Base-by-base conservation (phyloP, 2,888 invertebrate genomes). In the Noctua janthina region DNA sequence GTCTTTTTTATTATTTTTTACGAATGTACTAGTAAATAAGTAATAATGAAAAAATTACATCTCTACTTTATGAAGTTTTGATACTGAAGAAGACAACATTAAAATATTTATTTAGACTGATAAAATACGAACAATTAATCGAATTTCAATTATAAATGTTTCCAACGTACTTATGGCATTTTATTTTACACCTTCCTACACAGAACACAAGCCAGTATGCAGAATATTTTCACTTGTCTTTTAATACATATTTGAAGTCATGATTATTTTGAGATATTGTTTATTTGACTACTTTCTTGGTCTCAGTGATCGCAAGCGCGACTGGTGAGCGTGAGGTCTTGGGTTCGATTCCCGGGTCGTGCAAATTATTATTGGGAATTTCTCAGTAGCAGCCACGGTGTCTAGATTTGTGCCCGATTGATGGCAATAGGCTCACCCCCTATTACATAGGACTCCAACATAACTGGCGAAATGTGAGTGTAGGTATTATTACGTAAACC, bases 51-150 rank as follows among this genome's bases (percentile, higher is more conserved):
- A 76, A 46, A 46, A 56, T 20, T 20, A 17, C 20, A 70, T 49
- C 46, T 39, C 54, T 43, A 68, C 64, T 20, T 67, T 3, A 59
- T 23, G 11, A n/a, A 70, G 35, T 35, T 74, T 71, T 74, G 29
- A 72, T 76, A 74, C 43, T 70, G 59, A 74, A 51, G 20, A 86
- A 81, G 39, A 71, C 74, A 20, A 71, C 74, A 20, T 35, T 35
- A 54, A 68, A 83, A 67, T 74, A 74, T 79, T 76, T 84, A 84
- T 86, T 73, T 84, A 73, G 84, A 85, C 87, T 87, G 87, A 85
- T 84, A 83, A 73, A 75, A 83, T 84, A 84, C 69, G 74, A 75
- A 73, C 74, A 80, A 87, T 73, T 49, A 75, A 73, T 83, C 23
- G 35, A 69, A 74, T 72, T 74, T 72, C 54, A 71, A 79, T 74